Base-by-base conservation (phyloP, 2,113 vertebrate genomes). In the Callionymus lyra region DNA sequence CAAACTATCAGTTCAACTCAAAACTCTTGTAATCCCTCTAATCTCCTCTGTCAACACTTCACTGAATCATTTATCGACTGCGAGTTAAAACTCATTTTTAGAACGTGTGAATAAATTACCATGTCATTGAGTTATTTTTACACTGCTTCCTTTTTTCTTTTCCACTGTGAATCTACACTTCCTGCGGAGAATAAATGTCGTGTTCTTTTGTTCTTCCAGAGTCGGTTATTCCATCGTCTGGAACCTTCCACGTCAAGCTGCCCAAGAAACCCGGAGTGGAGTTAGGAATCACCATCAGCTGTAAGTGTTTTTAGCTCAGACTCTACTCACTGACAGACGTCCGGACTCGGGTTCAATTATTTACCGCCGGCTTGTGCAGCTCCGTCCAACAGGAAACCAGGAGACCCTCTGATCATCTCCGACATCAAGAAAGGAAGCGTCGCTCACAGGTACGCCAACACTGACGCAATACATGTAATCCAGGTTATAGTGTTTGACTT, bases 351-450 rank as follows among this genome's bases (percentile, higher is more conserved):
- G 2, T 13, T 65, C 0, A 50, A 56, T 46, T 42, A 53, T 61
- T 47, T 11, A 60, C 38, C 43, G 31, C 19, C 6, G 40, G 34
- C 55, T 16, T 36, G 34, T 53, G 27, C 84, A 99, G 94, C 95
- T 71, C 94, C 95, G 13, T 94, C 95, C 61, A 98, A 91, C 43
- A 87, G 95, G 76, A 98, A 95, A 64, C 86, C 90, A 17, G 91
- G 92, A 3, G 94, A 99, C 40, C 88, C 94, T 34, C 85, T 98
- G 48, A 94, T 99, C 83, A 99, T 99, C 79, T 98, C 95, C 11
- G 95, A 97, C 84, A 98, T 99, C 80, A 99, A 97, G 82, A 99
- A 97, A 68, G 95, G 94, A 71, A 99, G 95, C 27, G 93, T 99
- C 11, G 95, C 95, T 16, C 95, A 99, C 86, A 95, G 94, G 95